A percentile compares a stretch with the other conserved stretches of the same genome.
Evolutionary conservation across 2,113 vertebrate species (phyloP).

Genomic region (Anolis carolinensis): DNA sequence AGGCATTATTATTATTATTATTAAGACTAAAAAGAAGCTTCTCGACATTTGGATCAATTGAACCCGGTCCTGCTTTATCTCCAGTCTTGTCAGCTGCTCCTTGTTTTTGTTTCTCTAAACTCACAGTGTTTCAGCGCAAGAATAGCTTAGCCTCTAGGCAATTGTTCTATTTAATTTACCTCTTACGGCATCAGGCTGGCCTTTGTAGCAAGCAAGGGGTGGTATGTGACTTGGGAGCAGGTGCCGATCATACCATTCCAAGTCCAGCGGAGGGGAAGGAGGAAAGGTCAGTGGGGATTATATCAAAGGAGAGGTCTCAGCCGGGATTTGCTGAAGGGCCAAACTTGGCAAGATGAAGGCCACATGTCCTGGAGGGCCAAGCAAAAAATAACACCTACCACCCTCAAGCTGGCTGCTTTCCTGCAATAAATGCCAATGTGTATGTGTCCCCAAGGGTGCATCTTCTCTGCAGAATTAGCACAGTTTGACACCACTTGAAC

Average conservation of each 20-base stretch:
- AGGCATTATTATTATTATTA: too few species aligned
- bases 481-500: too few species aligned
- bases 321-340: constrained; percentile 21
- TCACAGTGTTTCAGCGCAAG: neutral
- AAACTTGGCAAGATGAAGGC: constrained; percentile 20
- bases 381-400: neutral
- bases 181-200: constrained; percentile 13
- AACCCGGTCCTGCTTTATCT: neutral
- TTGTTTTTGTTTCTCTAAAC: neutral
- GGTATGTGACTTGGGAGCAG: neutral
- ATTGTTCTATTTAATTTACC: constrained; percentile 12
- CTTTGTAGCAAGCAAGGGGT: constrained; percentile 8
- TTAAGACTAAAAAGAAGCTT: neutral
- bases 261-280: constrained; percentile 14
- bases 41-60: neutral
- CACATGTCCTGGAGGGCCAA: neutral
- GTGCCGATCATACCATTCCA: constrained; percentile 6
- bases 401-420: neutral
- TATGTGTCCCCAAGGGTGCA: too few species aligned
- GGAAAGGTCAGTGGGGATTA: constrained; percentile 33
- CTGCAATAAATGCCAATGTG: neutral
- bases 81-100: neutral
- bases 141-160: constrained; percentile 18
- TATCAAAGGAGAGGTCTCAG: constrained; percentile 11
- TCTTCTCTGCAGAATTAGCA: too few species aligned